Evolutionary conservation across 35 echinoderm and acorn worm genomes (phyloP).

Genomic region (Acanthaster planci): DNA sequence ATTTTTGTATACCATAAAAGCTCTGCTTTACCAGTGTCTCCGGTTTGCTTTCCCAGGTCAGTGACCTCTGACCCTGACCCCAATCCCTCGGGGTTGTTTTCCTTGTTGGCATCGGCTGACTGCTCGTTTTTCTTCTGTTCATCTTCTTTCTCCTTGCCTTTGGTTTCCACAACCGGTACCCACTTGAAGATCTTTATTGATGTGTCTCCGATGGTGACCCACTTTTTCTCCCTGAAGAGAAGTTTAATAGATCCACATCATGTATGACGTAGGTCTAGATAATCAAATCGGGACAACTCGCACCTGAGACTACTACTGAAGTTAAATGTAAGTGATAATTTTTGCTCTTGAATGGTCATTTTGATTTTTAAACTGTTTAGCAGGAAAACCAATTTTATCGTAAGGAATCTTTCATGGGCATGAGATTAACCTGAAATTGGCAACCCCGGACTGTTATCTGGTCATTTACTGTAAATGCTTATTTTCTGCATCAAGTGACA

Average conservation of each 20-base stretch:
- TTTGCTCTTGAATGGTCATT: too few species aligned
- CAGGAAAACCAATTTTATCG: too few species aligned
- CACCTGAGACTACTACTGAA: too few species aligned
- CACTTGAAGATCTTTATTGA: slow-evolving; percentile 91
- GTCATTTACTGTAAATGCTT: too few species aligned
- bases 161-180: slow-evolving; percentile 76
- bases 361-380: too few species aligned
- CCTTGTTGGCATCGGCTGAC: slow-evolving; percentile 1
- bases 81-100: slow-evolving; percentile 13
- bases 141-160: slow-evolving; percentile 51
- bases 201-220: slow-evolving; percentile 90
- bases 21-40: neutral
- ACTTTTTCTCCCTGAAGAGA: slow-evolving; percentile 92
- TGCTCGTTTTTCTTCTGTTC: slow-evolving; percentile 27
- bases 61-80: neutral
- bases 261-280: too few species aligned
- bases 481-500: too few species aligned
- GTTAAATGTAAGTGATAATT: too few species aligned
- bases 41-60: neutral
- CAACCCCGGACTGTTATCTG: too few species aligned
- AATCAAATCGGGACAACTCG: too few species aligned
- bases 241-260: neutral
- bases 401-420: too few species aligned
- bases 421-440: too few species aligned
- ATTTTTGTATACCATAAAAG: neutral